Evolutionary conservation across 2,113 vertebrate genomes (phyloP).

Genomic region (Macaca fascicularis): T2T-MFA8v1.1 NC_088389.1:41248501-41249000

Average conservation of each 20-base stretch:
- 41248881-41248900: background rate
- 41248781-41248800: background rate
- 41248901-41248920: background rate
- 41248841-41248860: background rate
- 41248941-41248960: background rate
- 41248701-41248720: background rate
- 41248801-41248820: background rate
- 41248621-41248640: too few relatives aligned
- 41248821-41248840: background rate
- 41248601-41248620: too few relatives aligned
- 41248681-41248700: background rate
- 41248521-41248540: too few relatives aligned
- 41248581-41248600: too few relatives aligned
- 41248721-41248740: background rate
- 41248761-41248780: background rate
- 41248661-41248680: background rate
- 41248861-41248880: background rate
- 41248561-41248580: too few relatives aligned
- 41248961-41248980: background rate
- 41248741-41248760: background rate
- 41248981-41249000: background rate
- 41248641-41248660: too few relatives aligned
- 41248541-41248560: too few relatives aligned
- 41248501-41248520: too few relatives aligned
- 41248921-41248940: background rate